Evolutionary conservation across 1,140 invertebrate species (phyloP), one percentile per base, ranked within the genome.

Genomic region (Leguminivora glycinivorella): DNA sequence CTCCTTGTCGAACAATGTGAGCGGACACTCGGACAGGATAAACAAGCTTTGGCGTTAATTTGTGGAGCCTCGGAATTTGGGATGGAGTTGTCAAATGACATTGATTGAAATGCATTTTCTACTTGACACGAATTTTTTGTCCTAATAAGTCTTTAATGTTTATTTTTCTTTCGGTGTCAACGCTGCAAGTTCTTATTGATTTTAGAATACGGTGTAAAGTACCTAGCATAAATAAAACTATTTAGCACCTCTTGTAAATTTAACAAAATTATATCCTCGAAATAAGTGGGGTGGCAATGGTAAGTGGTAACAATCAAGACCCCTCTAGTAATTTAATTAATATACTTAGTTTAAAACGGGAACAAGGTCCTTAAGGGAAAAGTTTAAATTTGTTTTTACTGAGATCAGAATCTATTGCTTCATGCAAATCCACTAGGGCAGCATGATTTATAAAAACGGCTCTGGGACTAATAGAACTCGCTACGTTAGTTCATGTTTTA

Each of bases 401-500:
- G n/a, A 43, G 4, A 17, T 43, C 17, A 43, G 10, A 43, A 43
- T 43, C 40, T 17, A 43, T 43, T 43, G 40, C 40, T 4, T 43
- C 6, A 43, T 12, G 40, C 40, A 43, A 43, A 43, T 43, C 40
- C 14, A 43, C 40, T 43, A 43, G 40, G 40, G 40, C 40, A 43
- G 0, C 40, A 43, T 43, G 40, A n/a, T 43, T 43, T 43, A 43
- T 6, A 17, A 43, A 43, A 43, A 43, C 12, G 12, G 56, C 25
- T 60, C 24, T 24, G 14, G 14, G 1, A 60, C 24, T n/a, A 60
- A 71, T 69, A 72, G 47, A 68, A 71, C 73, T 72, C 69, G 72
- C 75, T 77, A 72, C 47, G 71, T 67, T 63, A 52, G 47, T 26
- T 60, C 56, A 78, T 80, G 74, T 78, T 76, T 78, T 76, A 80